These are phyloP conservation scores for Sebastes itinus DNA, from an alignment of 2,797 vertebrate genomes.

Conservation along the genomic window DNA sequence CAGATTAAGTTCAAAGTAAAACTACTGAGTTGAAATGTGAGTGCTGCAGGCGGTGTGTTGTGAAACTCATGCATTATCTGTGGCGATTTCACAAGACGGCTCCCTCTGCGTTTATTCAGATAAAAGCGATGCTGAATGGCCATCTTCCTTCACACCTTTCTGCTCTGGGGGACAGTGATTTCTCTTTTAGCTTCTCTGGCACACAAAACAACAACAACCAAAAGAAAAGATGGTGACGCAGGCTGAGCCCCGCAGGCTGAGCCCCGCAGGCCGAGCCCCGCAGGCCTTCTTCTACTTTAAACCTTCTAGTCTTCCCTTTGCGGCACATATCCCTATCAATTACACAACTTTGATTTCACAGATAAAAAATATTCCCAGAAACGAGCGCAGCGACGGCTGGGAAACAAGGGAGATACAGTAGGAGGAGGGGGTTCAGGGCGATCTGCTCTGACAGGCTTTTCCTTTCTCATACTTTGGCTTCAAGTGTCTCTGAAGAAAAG, in stretches of 20 bases:
- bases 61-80: slow-evolving; percentile 22
- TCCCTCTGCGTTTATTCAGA: neutral
- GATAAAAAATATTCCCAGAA: slow-evolving; percentile 62
- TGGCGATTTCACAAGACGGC: slow-evolving; percentile 7
- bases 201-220: slow-evolving; percentile 3
- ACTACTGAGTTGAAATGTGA: neutral
- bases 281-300: slow-evolving; percentile 8
- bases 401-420: neutral
- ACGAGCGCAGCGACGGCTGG: slow-evolving; percentile 12
- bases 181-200: neutral
- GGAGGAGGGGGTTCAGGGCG: neutral
- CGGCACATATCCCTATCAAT: slow-evolving; percentile 43
- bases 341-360: slow-evolving; percentile 53
- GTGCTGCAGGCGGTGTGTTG: slow-evolving; percentile 6
- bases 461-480: slow-evolving; percentile 10
- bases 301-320: slow-evolving; percentile 14
- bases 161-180: slow-evolving; percentile 20
- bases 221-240: slow-evolving; percentile 7
- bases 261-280: slow-evolving; percentile 5
- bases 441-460: slow-evolving; percentile 37
- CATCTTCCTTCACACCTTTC: slow-evolving; percentile 27
- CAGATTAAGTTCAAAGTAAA: neutral
- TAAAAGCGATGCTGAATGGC: neutral
- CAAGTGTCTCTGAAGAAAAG: slow-evolving; percentile 4
- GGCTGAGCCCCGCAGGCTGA: slow-evolving; percentile 1